A percentile compares a stretch with the other conserved stretches of the same genome.
These are phyloP conservation scores for Taurulus bubalis DNA, from an alignment of 2,113 vertebrate genomes.

Conservation along the genomic window DNA sequence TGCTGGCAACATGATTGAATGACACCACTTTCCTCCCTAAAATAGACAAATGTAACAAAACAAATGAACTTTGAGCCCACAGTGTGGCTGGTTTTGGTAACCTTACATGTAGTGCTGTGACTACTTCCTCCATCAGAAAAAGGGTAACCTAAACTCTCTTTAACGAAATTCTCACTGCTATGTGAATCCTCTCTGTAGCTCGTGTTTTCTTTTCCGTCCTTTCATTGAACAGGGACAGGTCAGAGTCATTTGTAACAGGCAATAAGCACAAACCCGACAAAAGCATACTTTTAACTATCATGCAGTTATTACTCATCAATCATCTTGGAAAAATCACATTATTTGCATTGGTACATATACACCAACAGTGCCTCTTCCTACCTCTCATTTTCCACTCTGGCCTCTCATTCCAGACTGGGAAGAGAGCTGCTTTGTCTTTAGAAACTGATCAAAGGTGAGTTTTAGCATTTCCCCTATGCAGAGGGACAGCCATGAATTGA, in stretches of 20 bases:
- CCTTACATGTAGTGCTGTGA: slow-evolving; percentile 2
- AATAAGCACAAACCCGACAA: slow-evolving; percentile 38
- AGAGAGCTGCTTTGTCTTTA: slow-evolving; percentile 17
- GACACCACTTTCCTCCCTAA: neutral
- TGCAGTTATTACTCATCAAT: slow-evolving; percentile 36
- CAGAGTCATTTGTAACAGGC: slow-evolving; percentile 37
- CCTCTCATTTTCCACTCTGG: slow-evolving; percentile 9
- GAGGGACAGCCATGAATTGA: slow-evolving; percentile 26
- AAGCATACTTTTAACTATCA: slow-evolving; percentile 31
- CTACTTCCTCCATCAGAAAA: neutral
- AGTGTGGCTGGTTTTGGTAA: slow-evolving; percentile 22
- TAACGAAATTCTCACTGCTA: slow-evolving; percentile 1
- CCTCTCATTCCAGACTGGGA: neutral
- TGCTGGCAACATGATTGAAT: slow-evolving; percentile 15
- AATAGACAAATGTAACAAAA: slow-evolving; percentile 35
- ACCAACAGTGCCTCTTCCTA: slow-evolving; percentile 24
- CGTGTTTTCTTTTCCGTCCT: slow-evolving; percentile 8
- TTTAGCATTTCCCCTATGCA: slow-evolving; percentile 54
- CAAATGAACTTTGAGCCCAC: slow-evolving; percentile 24
- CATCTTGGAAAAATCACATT: slow-evolving; percentile 29
- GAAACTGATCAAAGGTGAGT: slow-evolving; percentile 62
- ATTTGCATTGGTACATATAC: slow-evolving; percentile 37
- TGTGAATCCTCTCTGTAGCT: neutral
- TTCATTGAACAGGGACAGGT: slow-evolving; percentile 12
- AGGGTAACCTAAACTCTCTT: slow-evolving; percentile 7